Conservation (phyloP, 2,888 invertebrate species). For the Yponomeuta cagnagella region DNA sequence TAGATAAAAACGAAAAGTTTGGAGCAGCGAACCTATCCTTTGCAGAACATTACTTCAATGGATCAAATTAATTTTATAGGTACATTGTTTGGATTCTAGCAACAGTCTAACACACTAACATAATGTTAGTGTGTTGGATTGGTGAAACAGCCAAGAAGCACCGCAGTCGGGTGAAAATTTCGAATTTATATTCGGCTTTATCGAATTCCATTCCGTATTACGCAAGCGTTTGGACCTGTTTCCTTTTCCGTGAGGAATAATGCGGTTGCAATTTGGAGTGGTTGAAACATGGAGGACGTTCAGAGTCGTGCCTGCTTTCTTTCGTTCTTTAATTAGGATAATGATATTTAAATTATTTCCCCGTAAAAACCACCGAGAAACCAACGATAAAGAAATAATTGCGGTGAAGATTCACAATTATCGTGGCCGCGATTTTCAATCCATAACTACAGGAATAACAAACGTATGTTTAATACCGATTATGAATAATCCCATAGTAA, state of each 20-base stretch:
- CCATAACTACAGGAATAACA: background rate
- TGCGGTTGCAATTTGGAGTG: conserved; percentile 2
- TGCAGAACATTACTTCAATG: too few species aligned
- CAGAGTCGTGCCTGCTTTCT: background rate
- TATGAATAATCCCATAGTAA: background rate
- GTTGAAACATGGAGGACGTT: background rate
- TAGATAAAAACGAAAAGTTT: too few species aligned
- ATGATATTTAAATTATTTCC: background rate
- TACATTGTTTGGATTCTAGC: too few species aligned
- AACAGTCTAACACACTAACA: too few species aligned
- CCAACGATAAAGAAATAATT: background rate
- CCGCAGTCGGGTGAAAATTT: conserved; percentile 11
- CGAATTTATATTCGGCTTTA: conserved; percentile 15
- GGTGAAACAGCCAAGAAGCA: too few species aligned
- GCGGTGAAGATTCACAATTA: background rate
- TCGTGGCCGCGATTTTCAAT: background rate
- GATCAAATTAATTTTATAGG: too few species aligned
- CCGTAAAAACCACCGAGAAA: background rate
- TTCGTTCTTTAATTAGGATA: conserved; percentile 3
- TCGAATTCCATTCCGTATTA: conserved; percentile 11
- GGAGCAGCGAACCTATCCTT: too few species aligned
- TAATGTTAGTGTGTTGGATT: too few species aligned
- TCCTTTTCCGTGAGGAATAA: conserved; percentile 9
- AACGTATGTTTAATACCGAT: background rate
- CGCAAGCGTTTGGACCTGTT: conserved; percentile 8